Conservation (phyloP, 1,140 invertebrate species). For the Aphis craccivora region DNA sequence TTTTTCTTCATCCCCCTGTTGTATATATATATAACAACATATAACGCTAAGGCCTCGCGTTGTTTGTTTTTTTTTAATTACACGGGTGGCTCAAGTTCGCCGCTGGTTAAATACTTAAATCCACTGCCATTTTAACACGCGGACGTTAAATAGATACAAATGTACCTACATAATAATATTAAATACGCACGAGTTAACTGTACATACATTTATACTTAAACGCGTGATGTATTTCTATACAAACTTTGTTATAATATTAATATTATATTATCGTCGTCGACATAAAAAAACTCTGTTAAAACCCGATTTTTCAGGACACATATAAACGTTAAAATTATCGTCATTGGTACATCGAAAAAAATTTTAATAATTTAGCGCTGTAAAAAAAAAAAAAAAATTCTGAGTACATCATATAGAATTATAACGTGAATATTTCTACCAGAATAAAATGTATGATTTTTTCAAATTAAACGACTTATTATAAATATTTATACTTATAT, state of each 20-base stretch:
- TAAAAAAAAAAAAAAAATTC: no score
- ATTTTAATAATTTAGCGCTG: no score
- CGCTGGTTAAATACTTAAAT: neutral
- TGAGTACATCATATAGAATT: neutral
- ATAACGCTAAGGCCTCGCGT: neutral
- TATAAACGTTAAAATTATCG: no score
- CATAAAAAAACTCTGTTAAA: no score
- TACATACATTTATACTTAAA: no score
- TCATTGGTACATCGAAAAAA: no score
- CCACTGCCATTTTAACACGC: neutral
- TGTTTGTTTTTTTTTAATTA: constrained; percentile 46
- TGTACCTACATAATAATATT: neutral
- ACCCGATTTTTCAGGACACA: no score
- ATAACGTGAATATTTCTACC: neutral
- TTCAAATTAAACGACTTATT: neutral
- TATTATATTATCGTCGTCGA: no score
- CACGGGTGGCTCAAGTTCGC: neutral
- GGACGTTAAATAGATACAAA: neutral
- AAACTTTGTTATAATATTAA: neutral
- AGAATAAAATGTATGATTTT: neutral
- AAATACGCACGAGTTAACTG: neutral
- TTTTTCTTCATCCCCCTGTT: neutral
- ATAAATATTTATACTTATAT: neutral
- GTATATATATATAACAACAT: neutral
- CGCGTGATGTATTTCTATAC: neutral